These are phyloP conservation scores for Clarias platycephalus DNA, from an alignment of 2,797 vertebrate genomes.

Conservation along the genomic window DNA sequence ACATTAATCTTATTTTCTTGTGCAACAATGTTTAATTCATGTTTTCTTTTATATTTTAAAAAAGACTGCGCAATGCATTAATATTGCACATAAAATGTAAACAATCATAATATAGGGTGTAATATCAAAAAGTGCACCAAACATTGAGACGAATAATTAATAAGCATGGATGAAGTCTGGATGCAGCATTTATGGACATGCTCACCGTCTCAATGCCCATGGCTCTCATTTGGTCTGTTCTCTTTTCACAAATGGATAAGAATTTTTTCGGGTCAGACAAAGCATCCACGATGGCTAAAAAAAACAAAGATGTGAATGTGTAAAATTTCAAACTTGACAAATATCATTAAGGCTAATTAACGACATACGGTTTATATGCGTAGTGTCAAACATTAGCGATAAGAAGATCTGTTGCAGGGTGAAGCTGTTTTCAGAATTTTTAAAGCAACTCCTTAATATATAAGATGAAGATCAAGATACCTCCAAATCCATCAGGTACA, in stretches of 20 bases:
- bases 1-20: not conserved
- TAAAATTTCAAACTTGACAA: not conserved
- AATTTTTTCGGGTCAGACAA: conserved; percentile 88
- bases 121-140: not conserved
- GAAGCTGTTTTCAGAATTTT: not conserved
- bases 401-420: not conserved
- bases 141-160: not conserved
- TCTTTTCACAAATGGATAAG: conserved; percentile 85
- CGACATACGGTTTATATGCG: not conserved
- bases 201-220: conserved; percentile 90
- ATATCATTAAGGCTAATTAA: not conserved
- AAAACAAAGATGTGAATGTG: too few species aligned
- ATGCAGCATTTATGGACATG: conserved; percentile 36
- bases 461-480: conserved; percentile 62
- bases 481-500: conserved; percentile 86
- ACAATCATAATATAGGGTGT: not conserved
- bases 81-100: not conserved
- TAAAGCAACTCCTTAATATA: not conserved
- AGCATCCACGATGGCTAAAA: conserved; percentile 85
- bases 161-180: not conserved
- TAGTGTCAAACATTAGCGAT: not conserved
- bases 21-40: not conserved
- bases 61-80: not conserved
- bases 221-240: conserved; percentile 88
- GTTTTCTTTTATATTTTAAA: not conserved